Evolutionary conservation across 2,888 invertebrate species (phyloP), one percentile per base, ranked within the genome.

Genomic region (Linyphia triangularis): DNA sequence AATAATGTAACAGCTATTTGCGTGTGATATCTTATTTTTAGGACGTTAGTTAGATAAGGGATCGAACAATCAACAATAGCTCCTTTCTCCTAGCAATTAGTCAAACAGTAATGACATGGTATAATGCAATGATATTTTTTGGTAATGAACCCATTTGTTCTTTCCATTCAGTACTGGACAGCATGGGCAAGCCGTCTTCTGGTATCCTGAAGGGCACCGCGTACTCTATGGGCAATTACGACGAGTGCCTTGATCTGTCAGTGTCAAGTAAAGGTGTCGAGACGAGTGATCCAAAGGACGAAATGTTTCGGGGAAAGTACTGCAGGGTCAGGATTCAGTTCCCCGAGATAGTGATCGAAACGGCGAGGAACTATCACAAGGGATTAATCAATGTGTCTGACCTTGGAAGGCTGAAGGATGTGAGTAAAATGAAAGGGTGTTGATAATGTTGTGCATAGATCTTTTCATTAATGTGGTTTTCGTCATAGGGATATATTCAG

Each of bases 251-350:
- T 9, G 78, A 83, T 13, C 51, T 88, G 19, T 40, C 77, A 2
- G 69, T 88, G n/a, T 70, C 83, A 13, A 88, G 40, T 10, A 82
- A 78, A 22, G 88, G 88, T 0, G 19, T 4, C 3, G 88, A 88
- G 19, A 72, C 88, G 7, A 43, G 33, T 0, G 51, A 83, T 16
- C 7, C 59, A 0, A 30, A 30, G 3, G 77, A 88, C n/a, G 83
- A 67, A n/a, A 72, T 77, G 65, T 88, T 88, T 33, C 83, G 63
- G 4, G 88, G 88, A 22, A 77, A 77, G 70, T 88, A 88, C 61
- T 88, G 88, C 83, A 59, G 77, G 22, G 37, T 88, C 16, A 77
- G 30, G 26, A 51, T 88, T 0, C 61, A 40, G 10, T 70, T 88
- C 7, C 22, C 33, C 7, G 33, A 83, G 13, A 33, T 63, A 4